Base-by-base conservation (phyloP, 2,113 vertebrate species). In the Amphilophus citrinellus region DNA sequence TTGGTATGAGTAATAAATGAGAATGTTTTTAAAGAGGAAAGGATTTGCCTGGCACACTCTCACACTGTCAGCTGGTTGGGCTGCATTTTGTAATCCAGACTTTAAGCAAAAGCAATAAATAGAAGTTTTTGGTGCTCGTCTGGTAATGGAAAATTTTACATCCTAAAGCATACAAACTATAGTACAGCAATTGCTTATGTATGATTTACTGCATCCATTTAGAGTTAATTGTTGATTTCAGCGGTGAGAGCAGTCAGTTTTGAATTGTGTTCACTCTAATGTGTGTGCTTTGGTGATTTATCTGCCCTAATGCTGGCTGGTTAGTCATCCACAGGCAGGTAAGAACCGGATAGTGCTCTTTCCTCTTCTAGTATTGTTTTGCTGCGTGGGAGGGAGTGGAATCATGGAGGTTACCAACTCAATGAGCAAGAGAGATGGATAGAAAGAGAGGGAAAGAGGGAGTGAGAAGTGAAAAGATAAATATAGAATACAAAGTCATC, bases 341-440 rank as follows among this genome's bases (percentile, higher is more conserved):
- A 79, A 91, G 84, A 90, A 61, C 79, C 17, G 82, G 88, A 83
- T 82, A 66, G 58, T 27, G 2, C 61, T 88, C 59, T 86, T 91
- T 93, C 88, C 85, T 88, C 59, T 89, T 88, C 80, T 73, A 85
- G 88, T 82, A 83, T 84, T 92, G 89, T 92, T 93, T 91, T 88
- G 56, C 61, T 90, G 84, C 10, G 88, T 93, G 17, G 91, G 91
- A 87, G 87, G 85, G 17, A 83, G 75, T 81, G 76, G 83, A 86
- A 90, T 86, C 88, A 90, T n/a, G 44, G 61, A 81, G 83, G 91
- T 91, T 85, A 87, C 68, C 62, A 24, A 87, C 81, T 92, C 88
- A 91, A 87, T 84, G 71, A 76, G 83, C 15, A 14, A 76, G 79
- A 86, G 78, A 86, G 76, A 82, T 76, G 58, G 89, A 77, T 37